phyloP scores from a whole-genome alignment of 1,140 invertebrate species.

The Gryon sp. region DNA sequence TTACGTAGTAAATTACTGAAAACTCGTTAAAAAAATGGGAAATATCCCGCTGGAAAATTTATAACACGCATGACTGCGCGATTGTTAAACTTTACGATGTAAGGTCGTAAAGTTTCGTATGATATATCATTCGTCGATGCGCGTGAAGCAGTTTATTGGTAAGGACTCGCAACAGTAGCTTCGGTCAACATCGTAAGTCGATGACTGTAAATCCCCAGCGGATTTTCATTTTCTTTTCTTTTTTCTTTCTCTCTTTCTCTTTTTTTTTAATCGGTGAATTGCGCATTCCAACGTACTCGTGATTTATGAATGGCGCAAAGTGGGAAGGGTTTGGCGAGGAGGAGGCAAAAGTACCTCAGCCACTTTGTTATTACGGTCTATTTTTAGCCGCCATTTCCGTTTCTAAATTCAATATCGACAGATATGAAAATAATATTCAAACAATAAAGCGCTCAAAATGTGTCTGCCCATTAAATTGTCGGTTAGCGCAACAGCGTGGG shows the following conservation, averaged over 20 bases:
- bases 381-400: neutral
- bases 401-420: too few species aligned
- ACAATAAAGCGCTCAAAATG: conserved; percentile 10
- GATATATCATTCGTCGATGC: conserved; percentile 35
- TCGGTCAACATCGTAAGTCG: conserved; percentile 29
- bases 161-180: conserved; percentile 26
- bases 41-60: conserved; percentile 24
- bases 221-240: too few species aligned
- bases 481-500: too few species aligned
- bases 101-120: conserved; percentile 42
- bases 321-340: neutral
- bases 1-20: conserved; percentile 32
- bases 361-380: too few species aligned
- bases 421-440: conserved; percentile 1
- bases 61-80: conserved; percentile 10
- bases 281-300: conserved; percentile 7
- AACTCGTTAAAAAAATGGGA: conserved; percentile 17
- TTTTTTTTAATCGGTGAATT: conserved; percentile 31
- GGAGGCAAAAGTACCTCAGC: too few species aligned
- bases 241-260: too few species aligned
- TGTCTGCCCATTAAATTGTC: neutral
- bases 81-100: conserved; percentile 43
- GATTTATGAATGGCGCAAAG: neutral
- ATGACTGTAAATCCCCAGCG: conserved; percentile 20
- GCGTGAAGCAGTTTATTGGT: conserved; percentile 4